phyloP scores from a whole-genome alignment of 1,140 invertebrate species.

The Heliconius himera region DNA sequence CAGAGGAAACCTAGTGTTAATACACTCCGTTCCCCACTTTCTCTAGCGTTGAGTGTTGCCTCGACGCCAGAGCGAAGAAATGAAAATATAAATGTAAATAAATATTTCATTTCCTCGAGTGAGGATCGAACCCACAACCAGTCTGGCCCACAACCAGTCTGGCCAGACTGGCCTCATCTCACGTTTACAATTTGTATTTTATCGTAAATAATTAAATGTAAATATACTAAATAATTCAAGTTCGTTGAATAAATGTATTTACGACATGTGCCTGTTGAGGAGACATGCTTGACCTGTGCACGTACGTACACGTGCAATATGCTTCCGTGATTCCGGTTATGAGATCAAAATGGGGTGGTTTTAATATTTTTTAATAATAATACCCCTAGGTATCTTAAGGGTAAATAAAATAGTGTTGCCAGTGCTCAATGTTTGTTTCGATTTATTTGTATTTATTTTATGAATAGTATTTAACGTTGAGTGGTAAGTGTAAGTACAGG shows the following conservation, averaged over 20 bases:
- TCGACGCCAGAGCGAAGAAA: no score
- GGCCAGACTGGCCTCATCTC: not conserved
- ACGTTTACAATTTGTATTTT: not conserved
- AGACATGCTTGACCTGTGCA: slow-evolving; percentile 38
- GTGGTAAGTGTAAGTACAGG: not conserved
- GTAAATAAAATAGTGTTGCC: not conserved
- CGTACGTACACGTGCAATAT: slow-evolving; percentile 43
- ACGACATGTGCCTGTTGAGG: slow-evolving; percentile 41
- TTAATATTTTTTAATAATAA: slow-evolving; percentile 8
- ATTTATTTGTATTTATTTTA: no score
- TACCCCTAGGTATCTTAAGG: not conserved
- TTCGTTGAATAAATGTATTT: slow-evolving; percentile 30
- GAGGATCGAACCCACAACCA: no score
- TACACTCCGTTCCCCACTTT: no score
- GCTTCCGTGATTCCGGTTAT: slow-evolving; percentile 51
- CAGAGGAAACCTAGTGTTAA: no score
- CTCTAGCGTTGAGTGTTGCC: no score
- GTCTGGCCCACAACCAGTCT: no score
- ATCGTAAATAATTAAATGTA: not conserved
- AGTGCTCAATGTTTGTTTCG: not conserved
- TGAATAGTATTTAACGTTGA: no score
- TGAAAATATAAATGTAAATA: no score
- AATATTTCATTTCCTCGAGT: no score
- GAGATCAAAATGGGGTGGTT: slow-evolving; percentile 22
- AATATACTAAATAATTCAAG: slow-evolving; percentile 16